These are phyloP conservation scores for Bombycilla garrulus DNA, from an alignment of 2,113 vertebrate species.

Conservation along the genomic window DNA sequence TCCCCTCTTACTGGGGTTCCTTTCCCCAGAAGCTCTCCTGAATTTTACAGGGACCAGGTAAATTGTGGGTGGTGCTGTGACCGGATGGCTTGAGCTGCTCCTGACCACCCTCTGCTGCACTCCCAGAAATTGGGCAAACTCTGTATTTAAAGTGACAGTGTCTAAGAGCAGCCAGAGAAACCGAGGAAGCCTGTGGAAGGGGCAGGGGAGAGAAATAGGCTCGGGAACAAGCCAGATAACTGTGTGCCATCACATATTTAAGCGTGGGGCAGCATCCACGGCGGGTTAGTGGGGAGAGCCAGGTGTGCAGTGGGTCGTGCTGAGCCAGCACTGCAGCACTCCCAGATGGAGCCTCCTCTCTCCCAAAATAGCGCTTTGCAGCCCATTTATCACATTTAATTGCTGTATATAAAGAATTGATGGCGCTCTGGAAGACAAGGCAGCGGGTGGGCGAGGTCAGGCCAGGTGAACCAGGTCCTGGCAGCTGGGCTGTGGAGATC, in stretches of 20 bases:
- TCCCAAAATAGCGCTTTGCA: not conserved
- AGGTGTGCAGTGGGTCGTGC: not conserved
- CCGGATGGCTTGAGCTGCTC: not conserved
- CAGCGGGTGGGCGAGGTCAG: not conserved
- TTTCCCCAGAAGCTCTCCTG: not conserved
- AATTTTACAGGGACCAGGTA: not conserved
- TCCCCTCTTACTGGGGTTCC: not conserved
- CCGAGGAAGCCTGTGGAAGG: not conserved
- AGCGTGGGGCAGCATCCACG: not conserved
- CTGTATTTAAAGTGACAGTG: not conserved
- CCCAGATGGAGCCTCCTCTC: not conserved
- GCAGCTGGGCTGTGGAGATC: accelerated
- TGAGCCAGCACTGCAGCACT: not conserved
- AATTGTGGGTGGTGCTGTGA: not conserved
- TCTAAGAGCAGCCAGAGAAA: not conserved
- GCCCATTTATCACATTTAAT: not conserved
- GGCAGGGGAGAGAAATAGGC: accelerated
- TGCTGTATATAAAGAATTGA: not conserved
- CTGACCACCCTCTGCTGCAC: not conserved
- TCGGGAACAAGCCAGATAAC: not conserved
- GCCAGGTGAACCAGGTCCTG: not conserved
- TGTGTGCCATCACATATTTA: not conserved
- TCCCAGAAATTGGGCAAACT: not conserved
- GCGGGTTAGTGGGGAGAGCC: not conserved
- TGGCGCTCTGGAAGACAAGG: not conserved